phyloP scores from a whole-genome alignment of 2,888 invertebrate genomes.

The Cheilosia vulpina region DNA sequence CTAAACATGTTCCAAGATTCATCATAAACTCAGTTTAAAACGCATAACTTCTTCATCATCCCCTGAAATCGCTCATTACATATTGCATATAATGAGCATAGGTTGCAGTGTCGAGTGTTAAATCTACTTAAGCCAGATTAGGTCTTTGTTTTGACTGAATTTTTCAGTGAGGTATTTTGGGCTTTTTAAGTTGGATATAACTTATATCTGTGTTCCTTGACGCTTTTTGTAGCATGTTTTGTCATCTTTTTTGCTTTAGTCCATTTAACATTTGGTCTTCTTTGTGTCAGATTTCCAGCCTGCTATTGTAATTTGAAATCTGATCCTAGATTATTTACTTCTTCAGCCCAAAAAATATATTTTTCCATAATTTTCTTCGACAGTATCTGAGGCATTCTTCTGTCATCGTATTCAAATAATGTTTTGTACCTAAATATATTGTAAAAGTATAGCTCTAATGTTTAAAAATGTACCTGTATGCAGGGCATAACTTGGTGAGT shows the following conservation, averaged over 20 bases:
- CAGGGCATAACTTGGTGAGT: too few species aligned
- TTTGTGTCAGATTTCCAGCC: not conserved
- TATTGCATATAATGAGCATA: slow-evolving; percentile 1
- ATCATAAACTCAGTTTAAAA: too few species aligned
- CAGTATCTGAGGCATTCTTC: too few species aligned
- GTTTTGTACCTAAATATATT: too few species aligned
- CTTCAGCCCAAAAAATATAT: too few species aligned
- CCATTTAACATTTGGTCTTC: not conserved
- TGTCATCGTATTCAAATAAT: too few species aligned
- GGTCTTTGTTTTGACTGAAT: not conserved
- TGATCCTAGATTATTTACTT: not conserved
- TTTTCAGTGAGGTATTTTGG: not conserved
- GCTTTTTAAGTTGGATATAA: not conserved
- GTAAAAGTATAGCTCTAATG: too few species aligned
- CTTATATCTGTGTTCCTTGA: not conserved
- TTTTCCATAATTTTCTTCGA: too few species aligned
- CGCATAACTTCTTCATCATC: too few species aligned
- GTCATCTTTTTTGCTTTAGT: not conserved
- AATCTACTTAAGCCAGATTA: not conserved
- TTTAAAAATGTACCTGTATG: too few species aligned
- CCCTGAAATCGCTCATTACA: not conserved
- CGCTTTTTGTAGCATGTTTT: not conserved
- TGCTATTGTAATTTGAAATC: not conserved
- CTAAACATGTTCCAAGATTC: too few species aligned
- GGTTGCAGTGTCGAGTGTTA: not conserved